Conservation (phyloP, 2,113 vertebrate species). For the Tiliqua scincoides region DNA sequence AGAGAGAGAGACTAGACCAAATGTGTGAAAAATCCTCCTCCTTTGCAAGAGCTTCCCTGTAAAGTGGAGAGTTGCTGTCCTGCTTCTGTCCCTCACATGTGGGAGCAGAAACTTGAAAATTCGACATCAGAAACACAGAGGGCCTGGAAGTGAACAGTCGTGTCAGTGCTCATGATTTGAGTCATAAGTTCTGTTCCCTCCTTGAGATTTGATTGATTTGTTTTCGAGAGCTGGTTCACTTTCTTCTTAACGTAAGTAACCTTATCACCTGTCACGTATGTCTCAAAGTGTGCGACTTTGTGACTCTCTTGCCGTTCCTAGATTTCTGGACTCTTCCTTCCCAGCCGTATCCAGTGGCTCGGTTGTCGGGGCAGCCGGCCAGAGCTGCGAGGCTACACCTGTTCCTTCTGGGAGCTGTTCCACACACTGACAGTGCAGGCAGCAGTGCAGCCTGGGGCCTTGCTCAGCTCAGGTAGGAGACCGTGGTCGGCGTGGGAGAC, state of each 20-base stretch:
- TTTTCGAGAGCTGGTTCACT: neutral
- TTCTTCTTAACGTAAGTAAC: too few species aligned
- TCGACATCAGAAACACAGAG: neutral
- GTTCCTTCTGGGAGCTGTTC: constrained; percentile 93
- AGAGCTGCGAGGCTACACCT: constrained; percentile 89
- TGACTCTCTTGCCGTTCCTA: constrained; percentile 45
- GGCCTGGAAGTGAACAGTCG: neutral
- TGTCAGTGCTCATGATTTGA: too few species aligned
- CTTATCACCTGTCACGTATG: neutral
- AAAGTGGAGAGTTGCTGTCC: neutral
- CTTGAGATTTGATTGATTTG: neutral
- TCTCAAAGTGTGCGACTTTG: neutral
- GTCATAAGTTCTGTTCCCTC: neutral
- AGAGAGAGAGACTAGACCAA: too few species aligned
- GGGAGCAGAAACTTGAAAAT: neutral
- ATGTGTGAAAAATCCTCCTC: neutral
- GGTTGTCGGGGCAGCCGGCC: constrained; percentile 91
- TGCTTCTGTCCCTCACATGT: neutral
- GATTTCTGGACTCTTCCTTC: constrained; percentile 91
- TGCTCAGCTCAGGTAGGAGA: constrained; percentile 84
- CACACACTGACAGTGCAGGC: constrained; percentile 88
- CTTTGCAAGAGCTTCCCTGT: neutral
- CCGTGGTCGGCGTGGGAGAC: neutral
- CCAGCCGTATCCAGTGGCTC: constrained; percentile 84
- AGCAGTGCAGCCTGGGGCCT: constrained; percentile 74